These are phyloP conservation scores for Allenopithecus nigroviridis DNA, from an alignment of 2,797 vertebrate genomes.

Conservation along the genomic window DNA sequence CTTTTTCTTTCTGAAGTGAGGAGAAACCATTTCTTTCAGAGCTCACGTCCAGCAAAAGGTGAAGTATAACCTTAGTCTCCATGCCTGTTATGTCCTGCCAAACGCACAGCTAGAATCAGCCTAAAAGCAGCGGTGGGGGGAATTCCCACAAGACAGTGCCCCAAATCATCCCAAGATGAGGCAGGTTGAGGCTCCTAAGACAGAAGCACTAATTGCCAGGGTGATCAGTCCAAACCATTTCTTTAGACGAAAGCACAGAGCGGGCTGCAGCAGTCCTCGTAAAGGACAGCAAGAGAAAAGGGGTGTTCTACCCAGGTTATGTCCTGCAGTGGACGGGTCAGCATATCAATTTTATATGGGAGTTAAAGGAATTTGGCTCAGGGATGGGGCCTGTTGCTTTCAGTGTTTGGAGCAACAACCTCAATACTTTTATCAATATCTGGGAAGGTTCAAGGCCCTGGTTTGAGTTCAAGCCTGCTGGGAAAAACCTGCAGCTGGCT, in stretches of 20 bases:
- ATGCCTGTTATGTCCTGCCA: background rate
- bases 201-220: background rate
- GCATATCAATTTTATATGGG: background rate
- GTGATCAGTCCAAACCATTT: background rate
- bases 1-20: background rate
- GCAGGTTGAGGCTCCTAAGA: background rate
- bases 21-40: background rate
- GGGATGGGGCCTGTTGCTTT: background rate
- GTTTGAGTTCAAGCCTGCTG: background rate
- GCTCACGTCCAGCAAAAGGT: background rate
- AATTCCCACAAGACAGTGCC: background rate
- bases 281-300: background rate
- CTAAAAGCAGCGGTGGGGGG: background rate
- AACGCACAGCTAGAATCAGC: background rate
- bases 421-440: background rate
- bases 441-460: background rate
- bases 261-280: rapidly evolving
- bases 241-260: background rate
- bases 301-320: background rate
- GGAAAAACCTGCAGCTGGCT: background rate
- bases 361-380: background rate
- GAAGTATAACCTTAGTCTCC: background rate
- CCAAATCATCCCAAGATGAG: background rate
- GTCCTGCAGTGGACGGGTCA: background rate
- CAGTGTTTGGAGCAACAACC: background rate